These are phyloP conservation scores for Pterois miles DNA, from an alignment of 2,797 vertebrate genomes.

Conservation along the genomic window DNA sequence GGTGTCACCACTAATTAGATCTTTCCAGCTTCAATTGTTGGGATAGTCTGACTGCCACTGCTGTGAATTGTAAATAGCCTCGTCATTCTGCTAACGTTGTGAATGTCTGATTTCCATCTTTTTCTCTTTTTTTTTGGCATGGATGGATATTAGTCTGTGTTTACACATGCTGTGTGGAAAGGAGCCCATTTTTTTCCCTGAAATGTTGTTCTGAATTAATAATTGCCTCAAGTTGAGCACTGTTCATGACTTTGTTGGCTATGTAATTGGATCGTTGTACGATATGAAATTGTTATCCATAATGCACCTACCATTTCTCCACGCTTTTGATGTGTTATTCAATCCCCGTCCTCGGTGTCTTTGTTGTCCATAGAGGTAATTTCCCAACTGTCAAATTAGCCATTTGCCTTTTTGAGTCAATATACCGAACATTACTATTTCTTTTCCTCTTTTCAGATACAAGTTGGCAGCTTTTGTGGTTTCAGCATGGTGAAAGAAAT, in stretches of 20 bases:
- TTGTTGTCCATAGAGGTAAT: conserved; percentile 23
- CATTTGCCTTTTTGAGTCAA: conserved; percentile 13
- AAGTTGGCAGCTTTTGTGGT: conserved; percentile 12
- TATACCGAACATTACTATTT: background rate
- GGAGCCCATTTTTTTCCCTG: background rate
- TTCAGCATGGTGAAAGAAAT: conserved; percentile 9
- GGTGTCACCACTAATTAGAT: conserved; percentile 64
- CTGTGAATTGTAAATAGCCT: conserved; percentile 55
- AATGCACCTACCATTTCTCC: background rate
- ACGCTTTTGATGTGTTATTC: conserved; percentile 10
- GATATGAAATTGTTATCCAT: conserved; percentile 18
- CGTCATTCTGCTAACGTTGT: conserved; percentile 28
- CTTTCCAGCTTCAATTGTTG: conserved; percentile 42
- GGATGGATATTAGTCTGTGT: conserved; percentile 1
- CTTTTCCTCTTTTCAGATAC: background rate
- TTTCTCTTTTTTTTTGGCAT: background rate
- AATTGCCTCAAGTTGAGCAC: conserved; percentile 18
- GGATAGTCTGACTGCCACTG: conserved; percentile 36
- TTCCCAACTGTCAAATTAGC: conserved; percentile 35
- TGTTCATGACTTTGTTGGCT: conserved; percentile 7
- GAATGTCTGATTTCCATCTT: background rate
- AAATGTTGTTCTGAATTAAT: conserved; percentile 28
- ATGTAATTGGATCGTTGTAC: conserved; percentile 24
- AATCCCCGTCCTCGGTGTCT: background rate
- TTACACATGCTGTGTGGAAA: conserved; percentile 5